Evolutionary conservation across 2,888 invertebrate genomes (phyloP).

Genomic region (Morpho achilles): DNA sequence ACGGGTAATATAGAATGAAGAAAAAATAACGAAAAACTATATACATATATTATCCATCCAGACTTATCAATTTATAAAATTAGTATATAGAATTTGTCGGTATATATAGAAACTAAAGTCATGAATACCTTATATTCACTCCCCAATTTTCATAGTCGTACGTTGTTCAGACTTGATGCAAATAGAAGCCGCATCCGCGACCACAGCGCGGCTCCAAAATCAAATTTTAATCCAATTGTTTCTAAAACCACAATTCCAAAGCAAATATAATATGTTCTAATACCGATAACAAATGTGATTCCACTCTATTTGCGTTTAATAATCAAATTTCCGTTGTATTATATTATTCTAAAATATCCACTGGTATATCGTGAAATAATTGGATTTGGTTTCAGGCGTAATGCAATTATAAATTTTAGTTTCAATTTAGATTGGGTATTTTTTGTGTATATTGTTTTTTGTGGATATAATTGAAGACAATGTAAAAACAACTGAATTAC

Average conservation of each 20-base stretch:
- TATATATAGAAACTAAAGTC: too few species aligned
- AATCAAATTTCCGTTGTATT: constrained; percentile 19
- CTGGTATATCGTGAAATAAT: constrained; percentile 6
- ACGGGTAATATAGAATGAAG: too few species aligned
- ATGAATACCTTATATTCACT: neutral
- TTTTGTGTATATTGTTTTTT: too few species aligned
- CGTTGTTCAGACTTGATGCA: too few species aligned
- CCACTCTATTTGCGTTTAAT: constrained; percentile 15
- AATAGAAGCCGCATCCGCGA: neutral
- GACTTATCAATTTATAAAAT: too few species aligned
- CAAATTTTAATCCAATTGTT: constrained; percentile 16
- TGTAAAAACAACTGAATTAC: too few species aligned
- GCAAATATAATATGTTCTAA: constrained; percentile 21
- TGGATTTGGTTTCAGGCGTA: constrained; percentile 7
- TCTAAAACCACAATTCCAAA: constrained; percentile 20
- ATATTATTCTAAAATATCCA: constrained; percentile 14
- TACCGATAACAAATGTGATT: constrained; percentile 12
- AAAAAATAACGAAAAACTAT: too few species aligned
- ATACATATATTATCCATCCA: too few species aligned
- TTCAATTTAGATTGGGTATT: neutral
- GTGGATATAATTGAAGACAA: too few species aligned
- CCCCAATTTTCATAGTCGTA: neutral
- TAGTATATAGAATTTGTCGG: too few species aligned
- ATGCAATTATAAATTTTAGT: constrained; percentile 10
- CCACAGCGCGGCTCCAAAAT: neutral